phyloP scores from a whole-genome alignment of 2,797 vertebrate genomes.

The Alfaro cultratus region DNA sequence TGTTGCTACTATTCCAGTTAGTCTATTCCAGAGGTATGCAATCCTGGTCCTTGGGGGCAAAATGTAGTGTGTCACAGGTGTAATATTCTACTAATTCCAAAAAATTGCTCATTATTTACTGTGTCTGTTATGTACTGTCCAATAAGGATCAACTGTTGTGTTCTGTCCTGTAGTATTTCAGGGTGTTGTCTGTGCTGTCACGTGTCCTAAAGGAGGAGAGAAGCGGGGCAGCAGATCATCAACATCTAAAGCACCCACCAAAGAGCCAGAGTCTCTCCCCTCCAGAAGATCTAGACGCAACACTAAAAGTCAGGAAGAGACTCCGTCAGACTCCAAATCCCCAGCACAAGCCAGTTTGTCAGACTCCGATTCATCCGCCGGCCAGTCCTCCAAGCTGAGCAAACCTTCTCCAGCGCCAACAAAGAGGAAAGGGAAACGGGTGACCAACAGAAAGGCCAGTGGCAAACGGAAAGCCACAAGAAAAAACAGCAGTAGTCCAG shows the following conservation, averaged over 20 bases:
- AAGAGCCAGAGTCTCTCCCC: constrained; percentile 80
- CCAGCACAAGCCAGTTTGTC: constrained; percentile 79
- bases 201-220: constrained; percentile 91
- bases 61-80: neutral
- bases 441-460: constrained; percentile 82
- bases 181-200: constrained; percentile 86
- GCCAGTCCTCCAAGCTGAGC: constrained; percentile 74
- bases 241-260: constrained; percentile 85
- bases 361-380: constrained; percentile 81
- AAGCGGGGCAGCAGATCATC: constrained; percentile 88
- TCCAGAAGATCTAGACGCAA: constrained; percentile 88
- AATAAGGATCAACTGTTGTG: neutral
- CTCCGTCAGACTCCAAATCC: constrained; percentile 77
- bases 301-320: constrained; percentile 81
- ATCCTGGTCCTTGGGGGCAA: neutral
- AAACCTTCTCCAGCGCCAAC: constrained; percentile 77
- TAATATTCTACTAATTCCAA: neutral
- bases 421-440: constrained; percentile 85
- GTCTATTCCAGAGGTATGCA: neutral
- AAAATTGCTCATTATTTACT: neutral
- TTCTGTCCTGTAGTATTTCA: constrained; percentile 79
- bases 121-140: neutral
- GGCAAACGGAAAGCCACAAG: constrained; percentile 85
- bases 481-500: constrained; percentile 59
- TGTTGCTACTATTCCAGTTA: neutral